Conservation (phyloP, 2,888 invertebrate genomes). For the Hydrotaea diabolus region DNA sequence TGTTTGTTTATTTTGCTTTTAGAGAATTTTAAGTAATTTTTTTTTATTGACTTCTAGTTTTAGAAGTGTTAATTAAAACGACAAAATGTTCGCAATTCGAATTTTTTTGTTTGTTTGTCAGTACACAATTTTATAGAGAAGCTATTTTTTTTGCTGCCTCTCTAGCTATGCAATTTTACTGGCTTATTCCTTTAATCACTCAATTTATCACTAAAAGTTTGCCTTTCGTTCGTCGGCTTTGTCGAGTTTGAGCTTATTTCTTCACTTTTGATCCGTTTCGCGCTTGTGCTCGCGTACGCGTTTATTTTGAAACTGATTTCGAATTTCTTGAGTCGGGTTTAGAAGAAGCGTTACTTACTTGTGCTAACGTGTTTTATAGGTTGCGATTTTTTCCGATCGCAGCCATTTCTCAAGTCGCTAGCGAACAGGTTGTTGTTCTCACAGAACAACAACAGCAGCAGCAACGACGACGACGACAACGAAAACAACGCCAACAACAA, state of each 20-base stretch:
- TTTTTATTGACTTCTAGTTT: constrained; percentile 34
- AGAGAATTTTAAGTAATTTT: not conserved
- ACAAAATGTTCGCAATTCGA: not conserved
- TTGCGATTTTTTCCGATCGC: constrained; percentile 29
- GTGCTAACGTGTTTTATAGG: constrained; percentile 46
- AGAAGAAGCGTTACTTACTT: constrained; percentile 53
- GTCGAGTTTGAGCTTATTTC: not conserved
- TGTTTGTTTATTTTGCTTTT: not conserved
- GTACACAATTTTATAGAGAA: not conserved
- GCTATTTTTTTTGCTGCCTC: not conserved
- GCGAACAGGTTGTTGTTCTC: constrained; percentile 34
- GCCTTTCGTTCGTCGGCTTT: not conserved
- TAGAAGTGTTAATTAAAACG: constrained; percentile 47
- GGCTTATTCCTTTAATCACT: constrained; percentile 15
- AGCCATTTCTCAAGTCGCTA: constrained; percentile 43
- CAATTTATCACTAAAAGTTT: not conserved
- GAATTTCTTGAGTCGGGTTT: constrained; percentile 38
- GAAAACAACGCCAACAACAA: no score
- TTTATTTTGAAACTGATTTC: constrained; percentile 55
- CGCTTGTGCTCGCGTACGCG: constrained; percentile 40
- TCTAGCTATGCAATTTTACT: not conserved
- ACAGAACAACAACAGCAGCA: constrained; percentile 1
- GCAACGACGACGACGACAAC: no score
- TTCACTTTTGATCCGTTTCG: constrained; percentile 34
- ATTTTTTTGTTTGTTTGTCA: constrained; percentile 20